Percentiles rank a stretch among this genome's conserved stretches.
Evolutionary conservation across 2,113 vertebrate species (phyloP).

Genomic region (Rhabdomys dilectus): DNA sequence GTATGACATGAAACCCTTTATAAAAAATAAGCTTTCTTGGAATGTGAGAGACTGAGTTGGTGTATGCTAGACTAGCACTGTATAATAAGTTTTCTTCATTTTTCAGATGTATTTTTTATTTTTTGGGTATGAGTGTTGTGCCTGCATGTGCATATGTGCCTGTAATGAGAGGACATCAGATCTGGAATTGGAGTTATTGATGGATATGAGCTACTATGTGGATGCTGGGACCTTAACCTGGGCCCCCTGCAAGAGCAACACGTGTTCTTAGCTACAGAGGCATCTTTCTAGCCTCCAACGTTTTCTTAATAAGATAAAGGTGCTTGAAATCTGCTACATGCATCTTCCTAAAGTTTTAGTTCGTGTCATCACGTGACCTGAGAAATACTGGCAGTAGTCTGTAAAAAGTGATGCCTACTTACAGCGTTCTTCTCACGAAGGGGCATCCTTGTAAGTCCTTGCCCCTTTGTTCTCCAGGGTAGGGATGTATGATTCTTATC

Average conservation of each 20-base stretch:
- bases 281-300: not conserved
- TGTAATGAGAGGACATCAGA: not conserved
- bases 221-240: not conserved
- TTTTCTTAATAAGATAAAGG: slow-evolving; percentile 17
- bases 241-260: not conserved
- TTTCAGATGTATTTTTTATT: not conserved
- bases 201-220: not conserved
- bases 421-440: not conserved
- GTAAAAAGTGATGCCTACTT: not conserved
- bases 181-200: not conserved
- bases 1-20: not conserved
- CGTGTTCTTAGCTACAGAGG: not conserved
- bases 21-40: not conserved
- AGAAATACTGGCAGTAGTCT: not conserved
- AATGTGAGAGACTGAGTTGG: not conserved
- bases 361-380: not conserved
- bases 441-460: not conserved
- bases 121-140: not conserved
- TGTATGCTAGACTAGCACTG: not conserved
- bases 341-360: not conserved
- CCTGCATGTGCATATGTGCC: not conserved
- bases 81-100: not conserved
- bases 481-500: not conserved
- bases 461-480: not conserved
- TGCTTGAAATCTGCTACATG: not conserved